phyloP scores from a whole-genome alignment of 1,140 invertebrate species.

The Heliconius eleuchia region DNA sequence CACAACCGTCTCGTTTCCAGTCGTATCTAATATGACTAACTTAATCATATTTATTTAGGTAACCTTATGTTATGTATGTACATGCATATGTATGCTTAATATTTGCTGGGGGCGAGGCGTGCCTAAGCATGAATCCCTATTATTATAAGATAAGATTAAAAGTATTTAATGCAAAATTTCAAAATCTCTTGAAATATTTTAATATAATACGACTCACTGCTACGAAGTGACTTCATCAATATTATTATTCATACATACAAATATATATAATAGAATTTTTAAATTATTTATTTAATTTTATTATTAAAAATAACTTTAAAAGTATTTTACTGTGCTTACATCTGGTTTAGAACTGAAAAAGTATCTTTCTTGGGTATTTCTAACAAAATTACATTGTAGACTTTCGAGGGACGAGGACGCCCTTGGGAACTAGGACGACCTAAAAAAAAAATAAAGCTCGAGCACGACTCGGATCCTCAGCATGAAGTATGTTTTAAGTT shows the following conservation, averaged over 20 bases:
- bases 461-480: slow-evolving; percentile 46
- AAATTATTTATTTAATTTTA: no score
- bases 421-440: slow-evolving; percentile 41
- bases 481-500: slow-evolving; percentile 41
- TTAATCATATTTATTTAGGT: not conserved
- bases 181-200: no score
- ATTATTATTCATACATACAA: no score
- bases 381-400: not conserved
- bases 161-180: not conserved
- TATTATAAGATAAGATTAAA: no score
- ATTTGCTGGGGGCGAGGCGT: not conserved
- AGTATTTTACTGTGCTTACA: no score
- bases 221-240: no score
- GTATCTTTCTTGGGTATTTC: not conserved
- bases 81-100: not conserved
- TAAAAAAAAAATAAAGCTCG: slow-evolving; percentile 53
- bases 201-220: no score
- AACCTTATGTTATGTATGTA: slow-evolving; percentile 5
- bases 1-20: not conserved
- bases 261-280: no score
- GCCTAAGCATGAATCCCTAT: not conserved
- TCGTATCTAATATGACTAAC: not conserved
- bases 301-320: no score
- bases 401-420: slow-evolving; percentile 5
- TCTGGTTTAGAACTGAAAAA: not conserved